phyloP scores from a whole-genome alignment of 2,797 vertebrate species.

The Pseudomugil tenellus region DNA sequence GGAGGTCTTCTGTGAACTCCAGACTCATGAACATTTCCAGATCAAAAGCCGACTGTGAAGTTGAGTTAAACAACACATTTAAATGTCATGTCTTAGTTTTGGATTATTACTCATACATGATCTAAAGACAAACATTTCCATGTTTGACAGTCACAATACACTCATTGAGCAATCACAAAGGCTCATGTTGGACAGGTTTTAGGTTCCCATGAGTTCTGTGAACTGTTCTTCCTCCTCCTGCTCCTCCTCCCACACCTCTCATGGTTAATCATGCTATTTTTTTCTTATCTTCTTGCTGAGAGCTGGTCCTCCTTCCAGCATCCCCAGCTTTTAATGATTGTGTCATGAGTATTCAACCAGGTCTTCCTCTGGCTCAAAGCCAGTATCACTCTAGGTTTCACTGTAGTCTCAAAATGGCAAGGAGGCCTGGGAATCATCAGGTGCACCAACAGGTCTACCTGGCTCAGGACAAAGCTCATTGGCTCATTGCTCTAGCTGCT shows the following conservation, averaged over 20 bases:
- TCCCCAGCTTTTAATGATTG: slow-evolving; percentile 47
- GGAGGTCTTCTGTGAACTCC: neutral
- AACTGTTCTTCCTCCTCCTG: slow-evolving; percentile 59
- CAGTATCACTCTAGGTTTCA: slow-evolving; percentile 86
- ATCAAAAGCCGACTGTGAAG: neutral
- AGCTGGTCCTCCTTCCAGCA: slow-evolving; percentile 72
- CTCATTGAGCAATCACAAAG: slow-evolving; percentile 73
- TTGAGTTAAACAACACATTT: neutral
- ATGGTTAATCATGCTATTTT: slow-evolving; percentile 74
- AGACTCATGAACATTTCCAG: neutral
- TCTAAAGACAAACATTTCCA: slow-evolving; percentile 22
- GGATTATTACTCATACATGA: slow-evolving; percentile 5
- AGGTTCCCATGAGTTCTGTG: slow-evolving; percentile 76
- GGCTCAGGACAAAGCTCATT: slow-evolving; percentile 49
- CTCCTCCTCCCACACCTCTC: slow-evolving; percentile 59
- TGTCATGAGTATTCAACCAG: slow-evolving; percentile 71
- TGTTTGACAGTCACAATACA: slow-evolving; percentile 8
- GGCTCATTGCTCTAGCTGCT: slow-evolving; percentile 47
- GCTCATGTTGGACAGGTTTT: slow-evolving; percentile 76
- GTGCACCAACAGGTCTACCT: slow-evolving; percentile 74
- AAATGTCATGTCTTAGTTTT: neutral
- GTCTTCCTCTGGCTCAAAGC: slow-evolving; percentile 76
- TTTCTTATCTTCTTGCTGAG: slow-evolving; percentile 50
- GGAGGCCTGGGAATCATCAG: slow-evolving; percentile 78
- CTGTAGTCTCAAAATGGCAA: slow-evolving; percentile 74